phyloP scores from a whole-genome alignment of 1,140 invertebrate genomes.

The Drosophila jambulina region DNA sequence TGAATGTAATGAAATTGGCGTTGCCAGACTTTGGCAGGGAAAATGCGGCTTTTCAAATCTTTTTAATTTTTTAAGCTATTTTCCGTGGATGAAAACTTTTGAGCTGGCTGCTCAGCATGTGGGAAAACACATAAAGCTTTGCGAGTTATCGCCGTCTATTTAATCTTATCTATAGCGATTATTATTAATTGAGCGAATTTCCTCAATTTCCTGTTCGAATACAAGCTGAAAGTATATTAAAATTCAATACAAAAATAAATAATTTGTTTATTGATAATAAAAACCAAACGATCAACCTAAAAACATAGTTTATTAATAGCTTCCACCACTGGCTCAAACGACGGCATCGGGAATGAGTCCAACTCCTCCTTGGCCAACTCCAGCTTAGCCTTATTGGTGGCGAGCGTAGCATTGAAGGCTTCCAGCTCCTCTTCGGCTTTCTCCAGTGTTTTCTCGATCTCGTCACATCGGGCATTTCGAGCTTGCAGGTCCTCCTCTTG shows the following conservation, averaged over 20 bases:
- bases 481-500: constrained; percentile 36
- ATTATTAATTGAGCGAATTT: too few relatives aligned
- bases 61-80: not conserved
- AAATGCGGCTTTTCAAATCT: not conserved
- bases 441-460: constrained; percentile 30
- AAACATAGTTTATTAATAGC: constrained; percentile 2
- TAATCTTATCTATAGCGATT: too few relatives aligned
- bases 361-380: constrained; percentile 3
- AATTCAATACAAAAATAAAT: not conserved
- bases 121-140: too few relatives aligned
- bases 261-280: not conserved
- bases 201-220: too few relatives aligned
- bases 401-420: constrained; percentile 4
- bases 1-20: not conserved
- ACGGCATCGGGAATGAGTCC: not conserved
- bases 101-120: not conserved
- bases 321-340: constrained; percentile 9
- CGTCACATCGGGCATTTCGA: constrained; percentile 19
- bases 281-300: not conserved
- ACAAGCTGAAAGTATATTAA: not conserved
- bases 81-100: not conserved
- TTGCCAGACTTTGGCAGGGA: not conserved
- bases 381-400: constrained; percentile 9
- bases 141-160: too few relatives aligned
- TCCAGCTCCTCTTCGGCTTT: constrained; percentile 30